phyloP scores from a whole-genome alignment of 2,888 invertebrate species.

The Lasius fuliginosus region DNA sequence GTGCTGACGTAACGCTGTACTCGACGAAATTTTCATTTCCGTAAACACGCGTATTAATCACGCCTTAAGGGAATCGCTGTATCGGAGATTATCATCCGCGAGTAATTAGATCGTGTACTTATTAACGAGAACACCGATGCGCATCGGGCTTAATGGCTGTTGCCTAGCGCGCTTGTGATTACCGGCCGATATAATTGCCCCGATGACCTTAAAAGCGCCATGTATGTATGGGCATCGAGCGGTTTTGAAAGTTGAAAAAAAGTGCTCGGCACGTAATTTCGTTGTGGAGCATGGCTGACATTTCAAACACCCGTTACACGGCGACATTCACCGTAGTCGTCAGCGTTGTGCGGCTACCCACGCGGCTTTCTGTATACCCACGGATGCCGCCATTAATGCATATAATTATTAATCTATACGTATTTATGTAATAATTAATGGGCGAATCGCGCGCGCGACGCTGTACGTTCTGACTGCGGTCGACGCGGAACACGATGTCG shows the following conservation, averaged over 20 bases:
- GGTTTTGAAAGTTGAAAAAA: conserved; percentile 69
- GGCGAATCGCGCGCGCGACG: conserved; percentile 35
- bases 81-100: conserved; percentile 39
- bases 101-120: conserved; percentile 65
- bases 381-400: conserved; percentile 69
- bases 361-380: conserved; percentile 29
- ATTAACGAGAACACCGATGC: conserved; percentile 57
- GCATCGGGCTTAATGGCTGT: conserved; percentile 56
- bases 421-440: conserved; percentile 73
- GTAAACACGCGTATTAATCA: conserved; percentile 49
- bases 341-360: conserved; percentile 37
- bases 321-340: conserved; percentile 73
- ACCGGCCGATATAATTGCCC: conserved; percentile 62
- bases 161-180: conserved; percentile 52
- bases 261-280: conserved; percentile 69
- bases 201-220: conserved; percentile 66
- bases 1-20: not conserved
- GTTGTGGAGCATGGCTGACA: conserved; percentile 76
- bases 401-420: conserved; percentile 72
- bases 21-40: conserved; percentile 39
- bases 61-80: conserved; percentile 32
- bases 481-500: conserved; percentile 56
- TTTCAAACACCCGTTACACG: conserved; percentile 77
- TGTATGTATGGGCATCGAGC: conserved; percentile 56
- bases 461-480: conserved; percentile 6